phyloP scores from a whole-genome alignment of 2,888 invertebrate species.

The Melitaea athalia region DNA sequence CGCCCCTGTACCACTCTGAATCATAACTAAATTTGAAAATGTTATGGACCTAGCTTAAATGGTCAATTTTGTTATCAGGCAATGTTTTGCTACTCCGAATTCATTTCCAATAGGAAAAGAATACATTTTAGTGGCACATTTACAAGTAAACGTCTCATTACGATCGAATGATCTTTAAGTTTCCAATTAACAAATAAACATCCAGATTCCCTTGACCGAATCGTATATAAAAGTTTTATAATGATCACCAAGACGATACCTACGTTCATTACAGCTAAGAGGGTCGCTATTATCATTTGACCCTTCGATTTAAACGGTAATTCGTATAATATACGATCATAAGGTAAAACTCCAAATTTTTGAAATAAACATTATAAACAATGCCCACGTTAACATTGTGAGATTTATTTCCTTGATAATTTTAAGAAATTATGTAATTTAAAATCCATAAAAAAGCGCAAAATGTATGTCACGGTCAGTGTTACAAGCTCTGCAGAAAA shows the following conservation, averaged over 20 bases:
- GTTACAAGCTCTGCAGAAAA: slow-evolving; percentile 8
- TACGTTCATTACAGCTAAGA: slow-evolving; percentile 1
- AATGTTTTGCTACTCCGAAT: no score
- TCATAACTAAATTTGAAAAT: no score
- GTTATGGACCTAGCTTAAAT: no score
- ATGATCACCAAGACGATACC: slow-evolving; percentile 18
- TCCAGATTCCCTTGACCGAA: slow-evolving; percentile 33
- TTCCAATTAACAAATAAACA: slow-evolving; percentile 19
- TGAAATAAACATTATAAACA: background rate
- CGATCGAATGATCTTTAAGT: slow-evolving; percentile 13
- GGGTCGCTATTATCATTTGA: slow-evolving; percentile 20
- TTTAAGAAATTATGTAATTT: background rate
- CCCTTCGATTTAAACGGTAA: slow-evolving; percentile 22
- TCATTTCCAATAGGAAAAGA: no score
- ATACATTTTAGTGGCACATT: background rate
- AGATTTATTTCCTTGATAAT: background rate
- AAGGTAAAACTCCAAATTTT: background rate
- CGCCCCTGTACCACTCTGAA: no score
- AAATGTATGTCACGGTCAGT: slow-evolving; percentile 8
- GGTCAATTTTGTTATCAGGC: no score
- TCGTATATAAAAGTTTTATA: slow-evolving; percentile 26
- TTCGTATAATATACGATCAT: background rate
- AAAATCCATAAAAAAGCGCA: slow-evolving; percentile 6
- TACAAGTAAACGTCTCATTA: slow-evolving; percentile 4
- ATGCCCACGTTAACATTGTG: background rate